These are phyloP conservation scores for Chamaedrilus cognettii DNA, from an alignment of 2,888 invertebrate genomes.

Conservation along the genomic window DNA sequence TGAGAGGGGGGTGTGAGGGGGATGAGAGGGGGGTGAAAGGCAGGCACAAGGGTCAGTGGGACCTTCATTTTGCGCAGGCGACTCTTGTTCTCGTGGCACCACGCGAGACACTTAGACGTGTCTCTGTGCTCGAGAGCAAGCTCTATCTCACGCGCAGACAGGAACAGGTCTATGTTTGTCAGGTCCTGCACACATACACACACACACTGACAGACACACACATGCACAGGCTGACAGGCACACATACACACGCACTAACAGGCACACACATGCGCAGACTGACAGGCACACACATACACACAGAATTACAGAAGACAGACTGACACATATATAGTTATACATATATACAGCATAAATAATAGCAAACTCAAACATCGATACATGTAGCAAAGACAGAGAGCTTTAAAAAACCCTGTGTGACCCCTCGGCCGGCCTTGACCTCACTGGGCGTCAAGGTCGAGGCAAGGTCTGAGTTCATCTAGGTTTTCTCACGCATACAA, in stretches of 20 bases:
- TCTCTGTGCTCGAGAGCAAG: constrained; percentile 76
- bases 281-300: not conserved
- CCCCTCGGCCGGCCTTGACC: not conserved
- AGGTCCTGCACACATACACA: constrained; percentile 68
- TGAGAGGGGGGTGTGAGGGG: too few species aligned
- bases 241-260: constrained; percentile 9
- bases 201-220: constrained; percentile 4
- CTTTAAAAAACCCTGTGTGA: not conserved
- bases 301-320: too few species aligned
- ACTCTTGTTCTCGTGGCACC: constrained; percentile 97
- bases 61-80: constrained; percentile 86
- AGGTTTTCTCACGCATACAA: too few species aligned
- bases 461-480: too few species aligned
- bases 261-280: not conserved
- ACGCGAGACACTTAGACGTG: constrained; percentile 84
- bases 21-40: too few species aligned
- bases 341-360: not conserved
- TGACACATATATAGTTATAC: not conserved
- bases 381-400: not conserved
- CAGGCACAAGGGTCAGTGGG: too few species aligned
- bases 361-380: not conserved
- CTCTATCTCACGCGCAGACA: constrained; percentile 70
- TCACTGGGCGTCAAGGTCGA: not conserved
- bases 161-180: constrained; percentile 79
- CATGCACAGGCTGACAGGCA: not conserved